Evolutionary conservation across 2,797 vertebrate species (phyloP).

Genomic region (Clarias fuscus): DNA sequence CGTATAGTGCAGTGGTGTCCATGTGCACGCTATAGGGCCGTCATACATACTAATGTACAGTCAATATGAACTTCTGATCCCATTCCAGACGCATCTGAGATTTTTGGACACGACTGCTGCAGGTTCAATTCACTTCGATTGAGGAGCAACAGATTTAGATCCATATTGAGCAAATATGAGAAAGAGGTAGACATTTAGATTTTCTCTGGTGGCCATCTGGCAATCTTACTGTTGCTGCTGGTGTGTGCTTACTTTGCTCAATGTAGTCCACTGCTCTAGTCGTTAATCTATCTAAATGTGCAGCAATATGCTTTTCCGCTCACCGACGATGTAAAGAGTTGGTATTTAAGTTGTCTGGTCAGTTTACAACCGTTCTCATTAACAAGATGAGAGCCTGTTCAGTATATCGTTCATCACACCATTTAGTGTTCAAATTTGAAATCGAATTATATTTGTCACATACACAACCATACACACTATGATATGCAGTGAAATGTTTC

Average conservation of each 20-base stretch:
- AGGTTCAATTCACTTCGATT: constrained; percentile 2
- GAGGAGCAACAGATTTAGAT: background rate
- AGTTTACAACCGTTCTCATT: background rate
- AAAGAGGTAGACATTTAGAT: background rate
- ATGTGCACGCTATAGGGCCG: background rate
- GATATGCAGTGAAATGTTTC: too few species aligned
- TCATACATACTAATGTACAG: background rate
- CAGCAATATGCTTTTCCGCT: background rate
- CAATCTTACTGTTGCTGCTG: background rate
- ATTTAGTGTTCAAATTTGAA: background rate
- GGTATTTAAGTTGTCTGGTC: background rate
- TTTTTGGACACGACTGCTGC: too few species aligned
- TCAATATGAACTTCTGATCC: constrained; percentile 7
- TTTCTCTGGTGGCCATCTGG: background rate
- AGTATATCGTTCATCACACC: background rate
- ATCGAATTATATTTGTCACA: too few species aligned
- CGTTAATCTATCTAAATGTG: background rate
- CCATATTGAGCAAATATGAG: background rate
- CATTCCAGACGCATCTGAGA: background rate
- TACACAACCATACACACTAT: too few species aligned
- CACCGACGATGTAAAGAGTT: background rate
- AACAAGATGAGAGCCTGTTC: background rate
- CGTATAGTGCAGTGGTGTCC: background rate
- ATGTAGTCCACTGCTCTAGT: background rate
- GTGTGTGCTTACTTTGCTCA: background rate